Base-by-base conservation (phyloP, 30 jellyfish, hydroid and myxozoan species). In the Aurelia coerulea region DNA sequence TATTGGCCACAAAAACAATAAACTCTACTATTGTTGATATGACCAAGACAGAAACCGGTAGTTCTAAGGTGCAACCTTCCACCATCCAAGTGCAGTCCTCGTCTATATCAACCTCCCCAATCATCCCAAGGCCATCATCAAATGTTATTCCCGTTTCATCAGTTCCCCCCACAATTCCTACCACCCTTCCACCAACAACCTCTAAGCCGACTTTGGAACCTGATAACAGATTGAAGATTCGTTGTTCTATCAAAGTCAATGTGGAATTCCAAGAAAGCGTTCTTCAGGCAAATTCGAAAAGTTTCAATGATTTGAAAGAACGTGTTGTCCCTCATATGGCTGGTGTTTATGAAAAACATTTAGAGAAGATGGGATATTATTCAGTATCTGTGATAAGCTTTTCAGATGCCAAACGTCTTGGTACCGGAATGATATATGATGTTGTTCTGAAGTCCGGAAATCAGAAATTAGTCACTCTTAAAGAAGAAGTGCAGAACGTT, bases 291-390 rank as follows among this genome's bases (percentile, higher is more conserved):
- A 46, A 23, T 1, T 67, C 91, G 33, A 31, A 0, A n/a, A 68
- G 59, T 12, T 81, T 67, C 84, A 68, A 1, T 4, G 41, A 50
- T 34, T 13, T 81, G 23, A 74, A 68, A 2, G 84, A 81, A 53
- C 37, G 32, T 13, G 67, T 81, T 59, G 74, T 81, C 11, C 91
- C 91, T 2, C 4, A 46, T 5, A 34, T 81, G 53, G 91, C 91
- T 14, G 10, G 12, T 33, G 84, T 81, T 17, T 81, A 81, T 56
- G 91, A 81, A 32, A 15, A 7, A 8, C 54, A 69, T 32, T 32
- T 81, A 4, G 58, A 31, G 12, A 50, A 32, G 10, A 5, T 10
- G 5, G 16, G 9, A 29, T 81, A 68, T 17, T 58, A 52, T 31
- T 41, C 84, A 6, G 91, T 81, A 16, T 53, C 35, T 10, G 39